Base-by-base conservation (phyloP, 2,113 vertebrate genomes). In the Tricholaema leucomelas region DNA sequence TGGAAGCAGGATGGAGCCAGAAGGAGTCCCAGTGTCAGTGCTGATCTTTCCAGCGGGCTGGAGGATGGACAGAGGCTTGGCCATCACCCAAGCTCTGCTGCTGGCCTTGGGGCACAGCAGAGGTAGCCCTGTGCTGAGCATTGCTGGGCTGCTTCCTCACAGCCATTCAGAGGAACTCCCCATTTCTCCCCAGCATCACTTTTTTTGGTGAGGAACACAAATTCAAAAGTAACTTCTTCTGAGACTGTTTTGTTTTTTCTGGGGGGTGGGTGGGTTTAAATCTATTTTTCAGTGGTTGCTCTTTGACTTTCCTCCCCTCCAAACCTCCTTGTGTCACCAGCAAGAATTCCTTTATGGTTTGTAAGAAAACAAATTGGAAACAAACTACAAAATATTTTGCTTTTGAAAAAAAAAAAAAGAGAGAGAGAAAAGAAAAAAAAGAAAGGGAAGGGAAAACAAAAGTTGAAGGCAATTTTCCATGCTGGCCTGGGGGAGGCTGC, bases 331-430 rank as follows among this genome's bases (percentile, higher is more conserved):
- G 28, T 81, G 74, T 65, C 66, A 94, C 59, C 44, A 81, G 14
- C 61, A 85, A 63, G 55, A 74, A 94, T 82, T 88, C 64, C 74
- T 92, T 88, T 66, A 36, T 23, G 46, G 16, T 71, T 79, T 46
- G 55, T 52, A 70, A 67, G 79, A 89, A 89, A 79, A 73, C 71
- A 70, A 88, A 36, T 76, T 76, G 74, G 63, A 81, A 90, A 61
- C 66, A 42, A 88, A 15, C 40, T 16, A 36, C 36, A 71, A 70
- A 85, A 88, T 58, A 69, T 69, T 88, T 92, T 94, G 69, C 69
- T 85, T 94, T 87, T 33, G 10, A 15, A 30, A 55, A 50, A 48
- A 21, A 69, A 48, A 19, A 42, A 42, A 42, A 42, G 15, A 14
- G 15, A 14, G 8, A 15, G 10, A 28, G 23, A 48, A 19, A 67